Base-by-base conservation (phyloP, 2,888 invertebrate species). In the Paralinhomoeus sp. region DNA sequence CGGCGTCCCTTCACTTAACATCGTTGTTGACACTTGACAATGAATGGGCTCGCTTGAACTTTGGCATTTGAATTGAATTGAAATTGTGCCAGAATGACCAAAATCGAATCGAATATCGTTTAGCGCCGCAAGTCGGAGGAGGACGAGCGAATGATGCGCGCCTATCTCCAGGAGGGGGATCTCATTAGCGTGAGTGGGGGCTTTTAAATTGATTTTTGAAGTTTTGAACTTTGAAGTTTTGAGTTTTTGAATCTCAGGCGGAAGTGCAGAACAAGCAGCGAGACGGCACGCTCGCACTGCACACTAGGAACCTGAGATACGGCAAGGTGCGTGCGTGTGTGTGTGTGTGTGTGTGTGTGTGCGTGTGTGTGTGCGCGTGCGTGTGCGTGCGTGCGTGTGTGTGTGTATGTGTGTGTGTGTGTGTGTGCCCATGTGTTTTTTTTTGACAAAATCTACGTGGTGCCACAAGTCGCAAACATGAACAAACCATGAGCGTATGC, bases 81-180 rank as follows among this genome's bases (percentile, higher is more conserved):
- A 5, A 17, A 18, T 35, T 17, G 18, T 35, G 9, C 35, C n/a
- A 35, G 5, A 18, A 17, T 31, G 15, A 31, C 15, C 12, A 31
- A 31, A 31, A 31, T 31, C 31, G n/a, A 24, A 31, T 42, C 34
- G 33, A 41, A 37, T 45, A 27, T 12, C 12, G 55, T 62, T 18
- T 61, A 82, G 76, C 72, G 91, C 49, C 71, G 87, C 44, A 72
- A 87, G 58, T 84, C 81, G 3, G 80, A 77, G 5, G 89, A 97
- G 69, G 97, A 99, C 70, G 93, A 97, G 63, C 78, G 87, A 61
- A 80, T 82, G 72, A 97, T 97, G 97, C 71, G 93, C 44, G 77
- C 80, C 50, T 87, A 85, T 64, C 68, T 91, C 40, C 77, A 79
- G 62, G 87, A 89, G 66, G 87, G 87, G 20, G 97, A 97, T 67